These are phyloP conservation scores for Otus sunia DNA, from an alignment of 2,113 vertebrate genomes.

Conservation along the genomic window DNA sequence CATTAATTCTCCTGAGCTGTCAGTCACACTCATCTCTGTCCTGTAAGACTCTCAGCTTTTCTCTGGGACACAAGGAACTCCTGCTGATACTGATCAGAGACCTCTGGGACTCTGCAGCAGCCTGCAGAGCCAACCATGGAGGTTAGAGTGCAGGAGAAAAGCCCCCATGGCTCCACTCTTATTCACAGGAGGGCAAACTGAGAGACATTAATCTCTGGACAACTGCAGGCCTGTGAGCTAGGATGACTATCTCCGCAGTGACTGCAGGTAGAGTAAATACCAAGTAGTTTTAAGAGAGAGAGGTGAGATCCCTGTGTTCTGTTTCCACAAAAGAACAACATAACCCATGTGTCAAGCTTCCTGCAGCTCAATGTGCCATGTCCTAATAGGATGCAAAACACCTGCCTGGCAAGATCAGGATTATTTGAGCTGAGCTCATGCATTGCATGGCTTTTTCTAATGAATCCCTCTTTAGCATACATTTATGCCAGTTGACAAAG, in stretches of 20 bases:
- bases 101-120: neutral
- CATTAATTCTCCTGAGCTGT: neutral
- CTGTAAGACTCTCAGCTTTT: neutral
- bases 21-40: neutral
- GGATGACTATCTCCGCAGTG: too few relatives aligned
- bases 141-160: neutral
- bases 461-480: constrained; percentile 66
- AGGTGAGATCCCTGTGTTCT: neutral
- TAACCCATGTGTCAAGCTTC: neutral
- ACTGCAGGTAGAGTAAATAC: neutral
- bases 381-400: constrained; percentile 38
- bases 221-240: neutral
- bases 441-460: constrained; percentile 37
- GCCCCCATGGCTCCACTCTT: too few relatives aligned
- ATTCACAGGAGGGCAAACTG: neutral
- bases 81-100: neutral
- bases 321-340: neutral
- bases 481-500: constrained; percentile 62
- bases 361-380: neutral
- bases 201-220: neutral
- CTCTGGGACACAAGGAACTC: neutral
- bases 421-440: constrained; percentile 45
- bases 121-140: neutral
- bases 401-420: constrained; percentile 49
- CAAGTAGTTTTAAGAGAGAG: neutral